Conservation (phyloP, 2,888 invertebrate genomes). For the Calliphora vomitoria region DNA sequence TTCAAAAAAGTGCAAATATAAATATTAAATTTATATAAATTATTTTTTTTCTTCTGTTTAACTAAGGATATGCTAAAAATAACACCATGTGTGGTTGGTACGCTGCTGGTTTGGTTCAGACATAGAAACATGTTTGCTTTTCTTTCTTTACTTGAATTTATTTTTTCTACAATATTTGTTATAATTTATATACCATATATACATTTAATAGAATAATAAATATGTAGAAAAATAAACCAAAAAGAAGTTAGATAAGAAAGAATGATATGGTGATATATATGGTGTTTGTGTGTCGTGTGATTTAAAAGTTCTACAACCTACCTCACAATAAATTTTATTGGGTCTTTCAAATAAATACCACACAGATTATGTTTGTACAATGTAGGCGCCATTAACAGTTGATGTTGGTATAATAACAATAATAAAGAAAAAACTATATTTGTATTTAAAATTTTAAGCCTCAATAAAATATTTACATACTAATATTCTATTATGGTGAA, state of each 20-base stretch:
- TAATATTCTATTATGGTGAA: no score
- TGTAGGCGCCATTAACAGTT: background rate
- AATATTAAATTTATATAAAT: slow-evolving; percentile 25
- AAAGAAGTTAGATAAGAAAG: slow-evolving; percentile 33
- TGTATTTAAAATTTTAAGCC: no score
- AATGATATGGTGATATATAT: background rate
- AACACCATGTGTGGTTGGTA: slow-evolving; percentile 26
- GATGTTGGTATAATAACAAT: background rate
- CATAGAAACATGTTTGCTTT: slow-evolving; percentile 17
- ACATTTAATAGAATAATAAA: slow-evolving; percentile 10
- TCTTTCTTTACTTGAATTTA: background rate
- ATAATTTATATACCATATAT: background rate
- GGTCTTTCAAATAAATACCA: background rate
- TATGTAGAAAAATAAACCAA: slow-evolving; percentile 2
- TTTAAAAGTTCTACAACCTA: slow-evolving; percentile 53
- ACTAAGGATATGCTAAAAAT: slow-evolving; percentile 14
- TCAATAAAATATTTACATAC: no score
- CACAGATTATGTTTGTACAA: background rate
- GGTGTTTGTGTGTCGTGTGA: background rate
- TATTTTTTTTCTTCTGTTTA: background rate
- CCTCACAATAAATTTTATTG: slow-evolving; percentile 40
- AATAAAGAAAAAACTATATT: background rate
- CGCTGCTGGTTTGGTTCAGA: background rate
- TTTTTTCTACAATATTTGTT: background rate
- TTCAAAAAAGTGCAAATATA: slow-evolving; percentile 26